Evolutionary conservation across 1,140 invertebrate species (phyloP).

Genomic region (Drosophila seguyi): DNA sequence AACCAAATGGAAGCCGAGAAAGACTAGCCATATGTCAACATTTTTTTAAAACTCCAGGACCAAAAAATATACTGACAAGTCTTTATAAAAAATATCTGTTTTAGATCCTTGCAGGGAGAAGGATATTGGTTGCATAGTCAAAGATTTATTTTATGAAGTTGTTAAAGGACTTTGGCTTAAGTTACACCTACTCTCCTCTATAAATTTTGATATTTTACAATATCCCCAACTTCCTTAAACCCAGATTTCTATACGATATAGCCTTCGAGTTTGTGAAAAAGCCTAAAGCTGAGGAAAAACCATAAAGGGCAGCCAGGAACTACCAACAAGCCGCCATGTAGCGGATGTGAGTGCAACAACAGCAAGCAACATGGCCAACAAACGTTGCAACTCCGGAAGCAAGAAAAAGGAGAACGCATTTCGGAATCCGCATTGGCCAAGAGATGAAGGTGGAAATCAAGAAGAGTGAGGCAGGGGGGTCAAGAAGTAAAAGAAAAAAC

Average conservation of each 20-base stretch:
- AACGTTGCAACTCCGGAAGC: conserved; percentile 15
- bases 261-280: background rate
- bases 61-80: too few species aligned
- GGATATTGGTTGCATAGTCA: too few species aligned
- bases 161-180: too few species aligned
- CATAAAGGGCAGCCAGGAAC: conserved; percentile 21
- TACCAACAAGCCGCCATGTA: conserved; percentile 42
- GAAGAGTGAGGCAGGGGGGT: background rate
- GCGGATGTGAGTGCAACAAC: conserved; percentile 49
- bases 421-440: conserved; percentile 3
- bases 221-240: too few species aligned
- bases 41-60: too few species aligned
- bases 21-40: too few species aligned
- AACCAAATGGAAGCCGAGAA: too few species aligned
- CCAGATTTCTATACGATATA: too few species aligned
- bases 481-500: background rate
- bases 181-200: too few species aligned
- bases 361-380: conserved; percentile 12
- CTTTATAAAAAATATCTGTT: too few species aligned
- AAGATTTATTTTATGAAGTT: too few species aligned
- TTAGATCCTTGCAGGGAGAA: background rate
- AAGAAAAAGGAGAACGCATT: conserved; percentile 17
- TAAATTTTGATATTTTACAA: too few species aligned
- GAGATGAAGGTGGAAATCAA: background rate
- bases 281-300: conserved; percentile 23